Evolutionary conservation across 2,113 vertebrate species (phyloP), one percentile per base, ranked within the genome.

Genomic region (Dipodomys spectabilis): DNA sequence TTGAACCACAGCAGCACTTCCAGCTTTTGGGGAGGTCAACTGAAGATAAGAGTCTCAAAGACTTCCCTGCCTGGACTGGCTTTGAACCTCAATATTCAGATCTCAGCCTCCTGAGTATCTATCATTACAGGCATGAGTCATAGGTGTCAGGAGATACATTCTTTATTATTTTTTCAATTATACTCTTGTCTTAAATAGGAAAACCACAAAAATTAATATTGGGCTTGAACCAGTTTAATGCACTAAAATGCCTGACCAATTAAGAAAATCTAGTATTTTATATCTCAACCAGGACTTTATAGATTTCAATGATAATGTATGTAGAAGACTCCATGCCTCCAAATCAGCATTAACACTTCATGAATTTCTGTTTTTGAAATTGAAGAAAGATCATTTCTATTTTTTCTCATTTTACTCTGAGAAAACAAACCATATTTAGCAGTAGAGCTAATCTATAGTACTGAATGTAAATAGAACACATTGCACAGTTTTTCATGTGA

Each of bases 331-430:
- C 30, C 18, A 91, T 81, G 30, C 49, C 19, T 12, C 30, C 86
- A 88, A 91, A n/a, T 86, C 39, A 62, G 3, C 20, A 27, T 65
- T 60, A 64, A 78, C 25, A n/a, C 80, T 85, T 60, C 73, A 28
- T 79, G 74, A 85, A 35, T 53, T 88, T 60, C 84, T 95, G 45
- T 64, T 49, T 30, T 60, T 92, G 16, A 96, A 94, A 94, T 44
- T 79, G 60, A 57, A 89, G 32, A 86, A 82, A 75, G 30, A 45
- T 81, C 62, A 73, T 67, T 86, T 45, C 30, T 78, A 19, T 53
- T 90, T 62, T 60, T 35, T 82, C 67, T 23, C 60, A 89, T 73
- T 90, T 92, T 82, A 87, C 80, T 28, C 30, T 19, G 45, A 84
- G 25, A 92, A 94, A 64, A 49, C 27, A 25, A 94, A 18, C 60